phyloP scores from a whole-genome alignment of 2,797 vertebrate species.

The Clarias laeviceps region DNA sequence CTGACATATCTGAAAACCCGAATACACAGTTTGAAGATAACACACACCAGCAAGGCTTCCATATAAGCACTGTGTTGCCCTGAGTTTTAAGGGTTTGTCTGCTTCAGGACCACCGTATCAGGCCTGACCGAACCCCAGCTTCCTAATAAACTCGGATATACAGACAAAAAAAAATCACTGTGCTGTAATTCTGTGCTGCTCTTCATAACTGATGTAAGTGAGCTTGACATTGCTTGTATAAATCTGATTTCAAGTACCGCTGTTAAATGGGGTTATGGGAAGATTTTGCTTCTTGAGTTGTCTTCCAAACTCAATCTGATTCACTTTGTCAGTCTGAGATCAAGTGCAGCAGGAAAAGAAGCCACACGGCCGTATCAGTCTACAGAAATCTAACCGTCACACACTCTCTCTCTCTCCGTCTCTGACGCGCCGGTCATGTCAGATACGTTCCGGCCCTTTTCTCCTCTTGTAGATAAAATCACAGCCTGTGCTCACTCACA shows the following conservation, averaged over 20 bases:
- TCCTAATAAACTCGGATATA: no score
- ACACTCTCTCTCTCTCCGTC: neutral
- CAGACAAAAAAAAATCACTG: no score
- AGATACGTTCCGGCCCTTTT: slow-evolving; percentile 27
- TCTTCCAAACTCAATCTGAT: neutral
- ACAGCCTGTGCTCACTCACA: slow-evolving; percentile 12
- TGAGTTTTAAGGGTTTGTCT: no score
- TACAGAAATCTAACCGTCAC: slow-evolving; percentile 30
- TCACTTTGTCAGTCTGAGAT: neutral
- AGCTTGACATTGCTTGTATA: neutral
- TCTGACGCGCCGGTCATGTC: slow-evolving; percentile 15
- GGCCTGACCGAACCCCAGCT: no score
- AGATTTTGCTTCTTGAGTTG: neutral
- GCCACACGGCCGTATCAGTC: neutral
- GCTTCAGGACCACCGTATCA: no score
- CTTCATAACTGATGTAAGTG: no score
- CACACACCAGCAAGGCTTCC: no score
- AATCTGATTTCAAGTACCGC: neutral
- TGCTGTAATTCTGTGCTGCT: no score
- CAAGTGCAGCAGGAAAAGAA: neutral
- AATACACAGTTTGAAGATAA: no score
- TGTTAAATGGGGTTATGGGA: neutral
- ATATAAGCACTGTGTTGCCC: no score
- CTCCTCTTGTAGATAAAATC: slow-evolving; percentile 42
- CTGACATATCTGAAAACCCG: no score